Evolutionary conservation across 2,113 vertebrate species (phyloP), one percentile per base, ranked within the genome.

Genomic region (Felis chaus): DNA sequence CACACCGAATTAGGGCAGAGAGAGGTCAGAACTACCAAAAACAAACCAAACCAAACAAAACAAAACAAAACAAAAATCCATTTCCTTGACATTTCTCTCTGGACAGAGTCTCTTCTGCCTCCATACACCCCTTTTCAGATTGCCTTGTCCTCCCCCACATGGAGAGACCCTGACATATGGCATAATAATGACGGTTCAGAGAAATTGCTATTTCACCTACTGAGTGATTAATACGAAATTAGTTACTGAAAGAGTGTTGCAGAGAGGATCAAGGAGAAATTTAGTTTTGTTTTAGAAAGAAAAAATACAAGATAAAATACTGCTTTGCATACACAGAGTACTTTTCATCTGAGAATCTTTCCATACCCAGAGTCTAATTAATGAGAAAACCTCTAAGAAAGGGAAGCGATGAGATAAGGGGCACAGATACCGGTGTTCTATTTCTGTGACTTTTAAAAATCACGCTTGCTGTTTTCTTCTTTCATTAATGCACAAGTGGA

Each of bases 211-310:
- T 95, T 94, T 93, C 87, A 94, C 92, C 89, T 93, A 81, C 97
- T 92, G 92, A 97, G 89, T 95, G 89, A 95, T 95, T 97, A 96
- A 92, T 95, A 92, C 74, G 87, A 96, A 94, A 96, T 97, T 92
- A 96, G 91, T 94, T 96, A 84, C 89, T 68, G n/a, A n/a, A 93
- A 89, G 31, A 73, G 33, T 94, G 76, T 80, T 66, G 18, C 33
- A 33, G 68, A 90, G 88, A 94, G 36, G 63, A 96, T 71, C 21
- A 36, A 79, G 95, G 74, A 95, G 31, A 80, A 89, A 96, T 48
- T 79, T 91, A 8, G 19, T 95, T 94, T 95, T 96, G 90, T 97
- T 97, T 96, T 89, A 88, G 41, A 79, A 95, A 91, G 80, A 23
- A 97, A 97, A 97, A 97, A 31, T 45, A 29, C 39, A 89, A 91